Evolutionary conservation across 2,797 vertebrate genomes (phyloP), one percentile per base, ranked within the genome.

Genomic region (Varecia variegata): DNA sequence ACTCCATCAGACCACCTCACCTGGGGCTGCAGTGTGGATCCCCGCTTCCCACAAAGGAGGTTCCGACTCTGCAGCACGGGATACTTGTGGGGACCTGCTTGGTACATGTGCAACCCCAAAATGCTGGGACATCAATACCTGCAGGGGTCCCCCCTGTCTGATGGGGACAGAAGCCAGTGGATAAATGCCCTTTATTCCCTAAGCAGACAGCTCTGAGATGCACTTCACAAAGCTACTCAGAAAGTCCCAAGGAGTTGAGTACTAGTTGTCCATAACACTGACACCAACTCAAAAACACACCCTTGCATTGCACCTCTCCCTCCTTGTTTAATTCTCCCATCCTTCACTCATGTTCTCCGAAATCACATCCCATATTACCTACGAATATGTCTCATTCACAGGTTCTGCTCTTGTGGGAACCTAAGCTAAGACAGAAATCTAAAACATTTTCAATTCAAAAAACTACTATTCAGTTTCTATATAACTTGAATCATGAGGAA

Each of bases 221-320:
- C 38, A 47, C 2, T 32, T 80, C n/a, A 1, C 1, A 15, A n/a
- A 14, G 20, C 43, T 38, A 40, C 54, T 74, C 74, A 0, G 35
- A 27, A 74, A 38, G 68, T 4, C 23, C 70, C 67, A 20, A 0
- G 15, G 54, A 74, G 27, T 3, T 13, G 38, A 70, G 20, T 15
- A 2, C 12, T 6, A 7, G 20, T 1, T 1, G 3, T 12, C 23
- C 8, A 7, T 0, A 23, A 11, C 12, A 21, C 6, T 35, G 35
- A 14, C 15, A 8, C 23, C 47, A 56, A 3, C 17, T n/a, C 20
- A 20, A 43, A 35, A 14, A 25, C 27, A 54, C 0, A 0, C 0
- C 1, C 25, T 10, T 3, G 8, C 27, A 2, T 4, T 21, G 43
- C 13, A 17, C 21, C 65, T 58, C 50, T 27, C 50, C 35, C 40